Conservation (phyloP, 2,113 vertebrate genomes). For the Leptobrachium ailaonicum region DNA sequence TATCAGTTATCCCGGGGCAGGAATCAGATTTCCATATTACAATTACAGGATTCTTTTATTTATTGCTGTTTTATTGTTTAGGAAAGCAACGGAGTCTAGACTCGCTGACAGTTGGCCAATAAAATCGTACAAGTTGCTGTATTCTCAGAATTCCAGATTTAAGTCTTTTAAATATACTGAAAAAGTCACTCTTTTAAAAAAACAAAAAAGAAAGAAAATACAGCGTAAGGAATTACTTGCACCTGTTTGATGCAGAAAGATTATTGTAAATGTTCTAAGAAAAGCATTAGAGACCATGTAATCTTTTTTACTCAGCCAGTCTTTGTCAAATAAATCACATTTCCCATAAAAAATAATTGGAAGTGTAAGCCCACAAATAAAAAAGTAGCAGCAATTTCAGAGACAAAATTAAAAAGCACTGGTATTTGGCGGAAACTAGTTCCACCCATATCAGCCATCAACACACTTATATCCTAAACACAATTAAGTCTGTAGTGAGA, state of each 20-base stretch:
- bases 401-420: constrained; percentile 23
- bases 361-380: constrained; percentile 12
- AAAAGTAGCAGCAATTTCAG: constrained; percentile 3
- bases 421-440: constrained; percentile 1
- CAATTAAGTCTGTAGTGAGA: too few relatives aligned
- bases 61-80: constrained; percentile 44
- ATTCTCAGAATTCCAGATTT: constrained; percentile 17
- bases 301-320: not conserved
- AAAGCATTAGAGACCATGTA: not conserved
- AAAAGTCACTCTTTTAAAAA: not conserved
- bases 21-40: constrained; percentile 31
- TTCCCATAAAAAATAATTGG: constrained; percentile 34
- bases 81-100: constrained; percentile 43
- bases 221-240: constrained; percentile 4
- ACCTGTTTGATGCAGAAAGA: constrained; percentile 24
- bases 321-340: constrained; percentile 30
- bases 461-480: not conserved
- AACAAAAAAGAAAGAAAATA: not conserved
- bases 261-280: not conserved
- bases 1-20: constrained; percentile 36
- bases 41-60: constrained; percentile 44
- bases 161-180: constrained; percentile 5
- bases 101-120: constrained; percentile 28
- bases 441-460: not conserved
- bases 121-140: constrained; percentile 8